phyloP scores from a whole-genome alignment of 2,888 invertebrate genomes.

The Eristalinus aeneus region DNA sequence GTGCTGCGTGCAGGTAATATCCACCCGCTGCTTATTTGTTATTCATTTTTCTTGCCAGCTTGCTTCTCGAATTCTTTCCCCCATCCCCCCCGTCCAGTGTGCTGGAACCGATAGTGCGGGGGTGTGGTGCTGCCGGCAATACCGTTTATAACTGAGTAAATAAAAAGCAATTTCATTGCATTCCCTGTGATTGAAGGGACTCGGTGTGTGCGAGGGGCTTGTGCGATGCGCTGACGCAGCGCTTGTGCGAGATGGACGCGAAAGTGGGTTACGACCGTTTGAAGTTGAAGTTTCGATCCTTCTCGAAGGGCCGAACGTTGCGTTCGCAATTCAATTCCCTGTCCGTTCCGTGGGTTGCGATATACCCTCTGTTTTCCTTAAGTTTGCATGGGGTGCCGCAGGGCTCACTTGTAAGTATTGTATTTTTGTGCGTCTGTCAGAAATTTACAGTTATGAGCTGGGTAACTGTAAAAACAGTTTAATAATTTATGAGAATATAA shows the following conservation, averaged over 20 bases:
- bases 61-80: not conserved
- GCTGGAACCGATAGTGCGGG: not conserved
- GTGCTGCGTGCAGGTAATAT: slow-evolving; percentile 4
- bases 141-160: slow-evolving; percentile 58
- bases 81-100: slow-evolving; percentile 6
- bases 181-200: slow-evolving; percentile 54
- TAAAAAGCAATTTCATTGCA: slow-evolving; percentile 64
- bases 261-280: not conserved
- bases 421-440: slow-evolving; percentile 48
- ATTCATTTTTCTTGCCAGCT: not conserved
- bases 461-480: slow-evolving; percentile 43
- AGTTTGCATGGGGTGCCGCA: slow-evolving; percentile 13
- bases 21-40: slow-evolving; percentile 13
- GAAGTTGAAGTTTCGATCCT: not conserved
- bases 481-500: slow-evolving; percentile 49
- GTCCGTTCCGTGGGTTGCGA: not conserved
- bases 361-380: not conserved
- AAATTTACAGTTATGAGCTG: slow-evolving; percentile 43
- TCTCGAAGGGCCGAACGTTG: not conserved
- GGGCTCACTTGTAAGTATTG: slow-evolving; percentile 31
- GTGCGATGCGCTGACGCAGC: not conserved
- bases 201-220: not conserved
- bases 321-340: not conserved
- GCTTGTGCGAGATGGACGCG: too few relatives aligned
- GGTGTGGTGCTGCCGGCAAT: slow-evolving; percentile 38